A percentile compares a stretch with the other conserved stretches of the same genome.
Conservation (phyloP, 2,888 invertebrate species). For the Platycheirus rosarum region DNA sequence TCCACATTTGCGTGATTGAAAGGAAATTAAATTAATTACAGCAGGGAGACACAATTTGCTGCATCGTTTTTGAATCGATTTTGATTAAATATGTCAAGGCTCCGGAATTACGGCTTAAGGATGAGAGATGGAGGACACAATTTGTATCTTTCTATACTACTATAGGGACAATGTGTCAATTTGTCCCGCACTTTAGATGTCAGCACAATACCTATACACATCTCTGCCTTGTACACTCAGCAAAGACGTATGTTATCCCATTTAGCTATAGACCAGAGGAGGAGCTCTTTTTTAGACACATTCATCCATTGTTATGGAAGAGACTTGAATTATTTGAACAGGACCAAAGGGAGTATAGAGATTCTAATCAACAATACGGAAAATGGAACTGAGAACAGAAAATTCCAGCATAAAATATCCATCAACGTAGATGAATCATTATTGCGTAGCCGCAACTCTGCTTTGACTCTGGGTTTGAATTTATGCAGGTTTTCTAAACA, state of each 20-base stretch:
- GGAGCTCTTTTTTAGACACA: not conserved
- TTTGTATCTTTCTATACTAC: not conserved
- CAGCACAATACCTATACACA: constrained; percentile 35
- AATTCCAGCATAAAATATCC: constrained; percentile 11
- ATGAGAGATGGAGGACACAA: not conserved
- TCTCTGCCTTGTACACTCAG: constrained; percentile 27
- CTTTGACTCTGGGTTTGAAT: constrained; percentile 41
- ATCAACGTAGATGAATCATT: constrained; percentile 37
- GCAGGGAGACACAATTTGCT: constrained; percentile 49
- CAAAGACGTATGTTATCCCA: constrained; percentile 27
- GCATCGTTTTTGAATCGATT: constrained; percentile 47
- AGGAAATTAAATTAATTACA: constrained; percentile 62
- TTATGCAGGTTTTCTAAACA: constrained; percentile 51
- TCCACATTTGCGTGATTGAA: constrained; percentile 41
- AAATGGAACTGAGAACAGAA: constrained; percentile 25
- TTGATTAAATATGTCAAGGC: constrained; percentile 49
- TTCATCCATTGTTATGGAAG: constrained; percentile 19
- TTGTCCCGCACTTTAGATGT: constrained; percentile 33
- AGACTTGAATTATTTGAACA: constrained; percentile 25
- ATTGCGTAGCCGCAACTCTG: constrained; percentile 29
- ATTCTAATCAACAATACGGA: constrained; percentile 47
- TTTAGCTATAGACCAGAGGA: no score
- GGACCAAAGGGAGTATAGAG: constrained; percentile 2
- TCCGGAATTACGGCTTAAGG: not conserved
- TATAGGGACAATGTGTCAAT: constrained; percentile 24